Evolutionary conservation across 2,888 invertebrate genomes (phyloP).

Genomic region (Melinaea menophilus): DNA sequence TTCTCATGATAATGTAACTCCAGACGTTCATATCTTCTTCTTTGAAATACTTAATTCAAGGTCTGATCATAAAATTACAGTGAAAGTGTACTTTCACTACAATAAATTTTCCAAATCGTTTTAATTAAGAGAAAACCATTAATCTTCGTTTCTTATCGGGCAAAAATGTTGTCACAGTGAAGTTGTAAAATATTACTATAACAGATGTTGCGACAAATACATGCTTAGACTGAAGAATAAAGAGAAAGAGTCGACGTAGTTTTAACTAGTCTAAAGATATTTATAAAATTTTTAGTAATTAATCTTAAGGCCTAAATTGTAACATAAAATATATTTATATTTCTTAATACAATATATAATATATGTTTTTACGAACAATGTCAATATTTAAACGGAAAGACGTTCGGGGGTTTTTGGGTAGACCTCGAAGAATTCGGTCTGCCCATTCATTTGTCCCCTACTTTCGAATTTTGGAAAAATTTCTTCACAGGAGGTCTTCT

Average conservation of each 20-base stretch:
- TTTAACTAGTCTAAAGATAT: too few species aligned
- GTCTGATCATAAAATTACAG: slow-evolving; percentile 13
- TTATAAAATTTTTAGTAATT: too few species aligned
- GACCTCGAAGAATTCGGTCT: too few species aligned
- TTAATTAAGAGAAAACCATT: slow-evolving; percentile 33
- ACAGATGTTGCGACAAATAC: slow-evolving; percentile 56
- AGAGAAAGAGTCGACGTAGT: slow-evolving; percentile 4
- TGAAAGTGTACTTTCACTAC: slow-evolving; percentile 13
- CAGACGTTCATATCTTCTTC: not conserved
- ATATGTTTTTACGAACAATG: too few species aligned
- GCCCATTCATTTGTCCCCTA: too few species aligned
- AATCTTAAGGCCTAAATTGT: too few species aligned
- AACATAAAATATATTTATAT: too few species aligned
- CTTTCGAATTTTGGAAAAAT: too few species aligned
- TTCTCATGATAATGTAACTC: not conserved
- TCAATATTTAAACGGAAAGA: too few species aligned
- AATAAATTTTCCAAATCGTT: slow-evolving; percentile 22
- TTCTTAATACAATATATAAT: too few species aligned
- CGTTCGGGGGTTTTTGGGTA: too few species aligned
- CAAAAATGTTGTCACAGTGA: slow-evolving; percentile 20
- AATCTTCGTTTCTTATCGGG: slow-evolving; percentile 42
- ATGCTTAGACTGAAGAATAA: slow-evolving; percentile 2
- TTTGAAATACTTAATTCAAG: not conserved
- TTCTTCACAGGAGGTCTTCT: too few species aligned
- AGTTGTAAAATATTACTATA: slow-evolving; percentile 54